Conservation (phyloP, 1,140 invertebrate genomes). For the Helicorthomorpha holstii region DNA sequence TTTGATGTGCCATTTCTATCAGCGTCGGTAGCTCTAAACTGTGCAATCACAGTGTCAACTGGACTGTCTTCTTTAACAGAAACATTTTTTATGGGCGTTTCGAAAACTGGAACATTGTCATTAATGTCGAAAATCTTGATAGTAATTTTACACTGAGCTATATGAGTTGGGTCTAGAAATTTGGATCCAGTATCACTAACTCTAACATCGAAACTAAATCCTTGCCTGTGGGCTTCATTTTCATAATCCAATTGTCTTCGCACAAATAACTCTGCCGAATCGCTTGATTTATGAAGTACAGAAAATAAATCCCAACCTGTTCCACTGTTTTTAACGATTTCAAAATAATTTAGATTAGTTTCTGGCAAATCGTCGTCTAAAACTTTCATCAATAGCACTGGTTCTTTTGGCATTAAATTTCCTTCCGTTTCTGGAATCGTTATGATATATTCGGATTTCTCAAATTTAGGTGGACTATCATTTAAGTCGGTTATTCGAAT, state of each 20-base stretch:
- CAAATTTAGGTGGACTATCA: constrained; percentile 22
- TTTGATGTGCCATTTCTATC: constrained; percentile 22
- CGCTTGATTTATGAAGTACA: background rate
- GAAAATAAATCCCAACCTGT: constrained; percentile 1
- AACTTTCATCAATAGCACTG: constrained; percentile 2
- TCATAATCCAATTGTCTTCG: constrained; percentile 25
- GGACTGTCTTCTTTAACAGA: constrained; percentile 20
- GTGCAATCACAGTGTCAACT: constrained; percentile 19
- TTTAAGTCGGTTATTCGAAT: constrained; percentile 27
- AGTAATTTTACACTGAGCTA: constrained; percentile 37
- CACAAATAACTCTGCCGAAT: background rate
- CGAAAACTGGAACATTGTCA: constrained; percentile 71
- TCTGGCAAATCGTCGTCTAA: constrained; percentile 5
- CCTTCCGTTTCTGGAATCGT: constrained; percentile 23
- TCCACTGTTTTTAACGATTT: background rate
- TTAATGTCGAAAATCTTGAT: constrained; percentile 68
- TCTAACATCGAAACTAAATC: constrained; percentile 25
- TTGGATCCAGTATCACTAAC: constrained; percentile 25
- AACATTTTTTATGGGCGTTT: constrained; percentile 27
- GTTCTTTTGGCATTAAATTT: background rate
- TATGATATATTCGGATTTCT: constrained; percentile 21
- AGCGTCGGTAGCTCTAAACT: constrained; percentile 22
- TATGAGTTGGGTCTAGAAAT: constrained; percentile 13
- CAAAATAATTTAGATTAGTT: constrained; percentile 17
- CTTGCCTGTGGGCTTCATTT: constrained; percentile 23